These are phyloP conservation scores for Axis porcinus DNA, from an alignment of 2,113 vertebrate species.

Conservation along the genomic window DNA sequence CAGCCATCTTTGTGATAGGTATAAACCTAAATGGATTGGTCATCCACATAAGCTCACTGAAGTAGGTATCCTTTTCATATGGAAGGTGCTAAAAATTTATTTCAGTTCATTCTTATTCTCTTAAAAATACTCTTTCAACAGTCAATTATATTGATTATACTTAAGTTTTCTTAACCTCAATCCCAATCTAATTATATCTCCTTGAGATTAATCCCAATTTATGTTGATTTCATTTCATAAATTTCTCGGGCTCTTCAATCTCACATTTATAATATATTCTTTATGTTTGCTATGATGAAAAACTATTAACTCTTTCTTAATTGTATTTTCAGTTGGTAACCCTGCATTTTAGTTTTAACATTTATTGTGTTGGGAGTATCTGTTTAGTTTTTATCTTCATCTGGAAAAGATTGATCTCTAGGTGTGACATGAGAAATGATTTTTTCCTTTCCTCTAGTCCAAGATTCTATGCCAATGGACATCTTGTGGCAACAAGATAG, in stretches of 20 bases:
- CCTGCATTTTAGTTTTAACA: neutral
- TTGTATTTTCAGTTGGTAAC: neutral
- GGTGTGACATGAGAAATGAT: neutral
- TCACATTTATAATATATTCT: neutral
- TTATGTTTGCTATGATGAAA: neutral
- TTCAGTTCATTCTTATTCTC: neutral
- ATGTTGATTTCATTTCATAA: neutral
- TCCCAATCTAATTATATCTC: neutral
- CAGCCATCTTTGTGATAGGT: neutral
- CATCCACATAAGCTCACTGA: neutral
- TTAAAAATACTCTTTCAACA: neutral
- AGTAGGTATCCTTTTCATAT: neutral
- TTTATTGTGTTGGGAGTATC: neutral
- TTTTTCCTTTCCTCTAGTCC: neutral
- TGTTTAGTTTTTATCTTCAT: neutral
- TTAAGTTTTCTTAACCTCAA: neutral
- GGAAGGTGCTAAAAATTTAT: neutral
- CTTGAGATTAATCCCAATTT: neutral
- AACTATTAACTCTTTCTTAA: neutral
- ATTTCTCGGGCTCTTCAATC: neutral
- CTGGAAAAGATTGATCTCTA: neutral
- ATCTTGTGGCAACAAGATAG: neutral
- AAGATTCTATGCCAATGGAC: neutral
- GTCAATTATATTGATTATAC: neutral
- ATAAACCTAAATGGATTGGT: neutral